phyloP scores from a whole-genome alignment of 2,888 invertebrate species.

The Teinopalpus imperialis region DNA sequence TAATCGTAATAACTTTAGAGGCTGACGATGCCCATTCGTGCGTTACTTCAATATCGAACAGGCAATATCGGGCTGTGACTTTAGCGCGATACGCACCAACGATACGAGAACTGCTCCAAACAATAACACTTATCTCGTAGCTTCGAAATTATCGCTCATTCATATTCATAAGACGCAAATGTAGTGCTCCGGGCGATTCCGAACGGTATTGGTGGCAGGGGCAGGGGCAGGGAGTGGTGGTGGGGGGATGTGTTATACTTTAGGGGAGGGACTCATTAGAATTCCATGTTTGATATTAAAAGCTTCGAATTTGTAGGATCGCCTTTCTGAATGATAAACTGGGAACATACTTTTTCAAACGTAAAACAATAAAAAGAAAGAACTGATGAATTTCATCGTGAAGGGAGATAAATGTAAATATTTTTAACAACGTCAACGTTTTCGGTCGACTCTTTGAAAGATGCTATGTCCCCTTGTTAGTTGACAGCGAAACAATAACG shows the following conservation, averaged over 20 bases:
- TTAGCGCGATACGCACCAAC: constrained; percentile 21
- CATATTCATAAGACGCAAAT: constrained; percentile 64
- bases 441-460: no score
- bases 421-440: no score
- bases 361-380: constrained; percentile 2
- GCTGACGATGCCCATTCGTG: constrained; percentile 12
- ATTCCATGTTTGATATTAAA: constrained; percentile 42
- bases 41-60: constrained; percentile 19
- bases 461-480: no score
- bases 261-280: constrained; percentile 37
- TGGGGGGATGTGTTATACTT: constrained; percentile 33
- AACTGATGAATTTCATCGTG: background rate
- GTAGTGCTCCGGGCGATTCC: constrained; percentile 36
- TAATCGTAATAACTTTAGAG: constrained; percentile 10
- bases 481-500: no score
- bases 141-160: constrained; percentile 56
- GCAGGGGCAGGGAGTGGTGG: no score
- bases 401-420: background rate
- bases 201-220: constrained; percentile 10
- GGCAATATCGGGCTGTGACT: constrained; percentile 15
- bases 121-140: constrained; percentile 65
- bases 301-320: constrained; percentile 29
- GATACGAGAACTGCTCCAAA: constrained; percentile 42
- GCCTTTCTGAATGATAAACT: constrained; percentile 13
- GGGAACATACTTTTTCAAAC: background rate